A percentile compares a stretch with the other conserved stretches of the same genome.
These are phyloP conservation scores for Amphiprion ocellaris DNA, from an alignment of 2,113 vertebrate genomes.

Conservation along the genomic window DNA sequence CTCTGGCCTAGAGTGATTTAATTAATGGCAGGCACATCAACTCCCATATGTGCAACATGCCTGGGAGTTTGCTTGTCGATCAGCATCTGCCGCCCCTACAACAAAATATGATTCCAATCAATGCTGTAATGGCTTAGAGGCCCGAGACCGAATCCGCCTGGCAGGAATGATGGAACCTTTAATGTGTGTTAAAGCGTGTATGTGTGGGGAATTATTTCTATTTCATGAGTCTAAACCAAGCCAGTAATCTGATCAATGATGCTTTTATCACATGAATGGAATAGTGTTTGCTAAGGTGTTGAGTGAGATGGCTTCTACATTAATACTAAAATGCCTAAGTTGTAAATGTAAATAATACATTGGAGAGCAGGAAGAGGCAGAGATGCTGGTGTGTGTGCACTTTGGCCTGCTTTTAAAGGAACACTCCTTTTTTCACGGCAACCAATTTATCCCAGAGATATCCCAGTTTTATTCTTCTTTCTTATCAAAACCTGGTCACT, in stretches of 20 bases:
- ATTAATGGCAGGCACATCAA: constrained; percentile 60
- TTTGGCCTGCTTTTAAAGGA: not conserved
- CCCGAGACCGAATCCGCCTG: constrained; percentile 61
- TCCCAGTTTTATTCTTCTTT: no score
- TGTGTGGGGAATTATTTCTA: constrained; percentile 36
- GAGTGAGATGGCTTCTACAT: not conserved
- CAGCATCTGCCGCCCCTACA: constrained; percentile 69
- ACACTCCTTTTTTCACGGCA: not conserved
- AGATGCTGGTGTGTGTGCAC: not conserved
- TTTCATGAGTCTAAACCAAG: constrained; percentile 35
- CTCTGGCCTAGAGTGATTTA: constrained; percentile 52
- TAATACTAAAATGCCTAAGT: constrained; percentile 27
- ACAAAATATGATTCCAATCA: constrained; percentile 80
- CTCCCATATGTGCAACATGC: constrained; percentile 71
- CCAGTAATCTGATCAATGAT: constrained; percentile 33
- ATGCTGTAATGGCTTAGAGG: constrained; percentile 62
- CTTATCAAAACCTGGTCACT: not conserved
- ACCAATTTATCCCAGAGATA: not conserved
- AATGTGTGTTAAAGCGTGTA: constrained; percentile 15
- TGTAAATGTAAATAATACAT: constrained; percentile 34
- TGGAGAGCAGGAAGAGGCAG: not conserved
- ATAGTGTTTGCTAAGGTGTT: constrained; percentile 21
- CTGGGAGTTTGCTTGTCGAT: constrained; percentile 70
- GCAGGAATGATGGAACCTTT: constrained; percentile 54
- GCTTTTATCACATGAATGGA: constrained; percentile 51